phyloP scores from a whole-genome alignment of 2,888 invertebrate species.

The Magallana nippona region DNA sequence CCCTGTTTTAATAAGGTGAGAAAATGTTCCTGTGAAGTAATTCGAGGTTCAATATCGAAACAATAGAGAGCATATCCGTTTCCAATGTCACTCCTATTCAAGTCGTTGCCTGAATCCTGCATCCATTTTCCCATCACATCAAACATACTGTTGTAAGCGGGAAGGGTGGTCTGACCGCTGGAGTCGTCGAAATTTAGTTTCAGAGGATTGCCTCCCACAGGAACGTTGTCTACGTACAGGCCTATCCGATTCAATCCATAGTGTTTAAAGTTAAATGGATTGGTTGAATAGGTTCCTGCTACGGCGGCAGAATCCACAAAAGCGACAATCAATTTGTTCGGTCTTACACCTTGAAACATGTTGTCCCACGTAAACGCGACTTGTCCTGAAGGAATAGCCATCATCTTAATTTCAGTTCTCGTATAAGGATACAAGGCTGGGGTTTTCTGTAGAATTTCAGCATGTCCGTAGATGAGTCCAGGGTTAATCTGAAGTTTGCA shows the following conservation, averaged over 20 bases:
- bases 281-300: constrained; percentile 50
- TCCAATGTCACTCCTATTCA: constrained; percentile 37
- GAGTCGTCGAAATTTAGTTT: constrained; percentile 14
- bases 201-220: constrained; percentile 49
- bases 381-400: constrained; percentile 48
- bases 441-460: constrained; percentile 42
- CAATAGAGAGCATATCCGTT: constrained; percentile 39
- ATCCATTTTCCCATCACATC: constrained; percentile 48
- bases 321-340: constrained; percentile 46
- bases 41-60: constrained; percentile 36
- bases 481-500: constrained; percentile 50
- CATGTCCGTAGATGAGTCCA: constrained; percentile 52
- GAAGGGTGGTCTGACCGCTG: constrained; percentile 36
- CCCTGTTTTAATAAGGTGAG: constrained; percentile 41
- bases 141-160: constrained; percentile 50
- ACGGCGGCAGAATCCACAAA: constrained; percentile 49
- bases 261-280: constrained; percentile 56
- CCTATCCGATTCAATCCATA: constrained; percentile 48
- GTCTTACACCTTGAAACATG: constrained; percentile 52
- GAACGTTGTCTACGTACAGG: constrained; percentile 50
- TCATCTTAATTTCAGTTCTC: constrained; percentile 45
- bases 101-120: constrained; percentile 47
- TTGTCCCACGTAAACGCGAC: constrained; percentile 51
- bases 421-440: constrained; percentile 44
- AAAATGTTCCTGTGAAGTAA: constrained; percentile 35